These are phyloP conservation scores for Melanotaenia maccullochi DNA, from an alignment of 2,797 vertebrate genomes.

Conservation along the genomic window DNA sequence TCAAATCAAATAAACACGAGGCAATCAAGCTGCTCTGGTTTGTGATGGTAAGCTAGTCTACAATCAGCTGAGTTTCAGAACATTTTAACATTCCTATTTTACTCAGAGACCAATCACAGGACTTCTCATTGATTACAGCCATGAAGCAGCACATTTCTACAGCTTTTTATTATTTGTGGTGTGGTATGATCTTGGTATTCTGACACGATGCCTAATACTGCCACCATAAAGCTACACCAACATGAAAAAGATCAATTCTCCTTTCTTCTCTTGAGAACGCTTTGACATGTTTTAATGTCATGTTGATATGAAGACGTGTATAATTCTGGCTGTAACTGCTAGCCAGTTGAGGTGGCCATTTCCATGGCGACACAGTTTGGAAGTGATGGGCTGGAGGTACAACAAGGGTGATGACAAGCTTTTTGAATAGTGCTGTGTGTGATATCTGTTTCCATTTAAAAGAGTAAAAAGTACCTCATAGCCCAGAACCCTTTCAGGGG, in stretches of 20 bases:
- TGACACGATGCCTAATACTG: conserved; percentile 6
- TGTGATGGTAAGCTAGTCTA: conserved; percentile 19
- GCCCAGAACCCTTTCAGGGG: conserved; percentile 91
- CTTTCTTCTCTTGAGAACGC: conserved; percentile 61
- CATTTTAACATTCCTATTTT: conserved; percentile 23
- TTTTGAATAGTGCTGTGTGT: conserved; percentile 63
- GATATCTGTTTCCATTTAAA: conserved; percentile 80
- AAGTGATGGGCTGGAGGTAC: conserved; percentile 64
- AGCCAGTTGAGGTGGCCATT: conserved; percentile 60
- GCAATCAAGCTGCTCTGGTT: conserved; percentile 44
- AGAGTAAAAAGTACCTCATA: conserved; percentile 89
- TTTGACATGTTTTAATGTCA: conserved; percentile 59
- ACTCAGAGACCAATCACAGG: conserved; percentile 30
- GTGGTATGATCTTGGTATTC: conserved; percentile 7
- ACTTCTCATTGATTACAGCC: conserved; percentile 8
- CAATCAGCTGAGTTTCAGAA: conserved; percentile 25
- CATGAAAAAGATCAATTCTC: conserved; percentile 56
- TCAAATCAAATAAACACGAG: conserved; percentile 31
- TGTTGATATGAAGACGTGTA: conserved; percentile 55
- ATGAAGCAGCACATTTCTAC: not conserved
- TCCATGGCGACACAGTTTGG: conserved; percentile 65
- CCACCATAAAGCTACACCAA: conserved; percentile 42
- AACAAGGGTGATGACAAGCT: conserved; percentile 67
- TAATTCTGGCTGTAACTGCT: conserved; percentile 60
- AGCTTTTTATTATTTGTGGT: not conserved